phyloP scores from a whole-genome alignment of 2,797 vertebrate genomes.

The Hippoglossus hippoglossus region DNA sequence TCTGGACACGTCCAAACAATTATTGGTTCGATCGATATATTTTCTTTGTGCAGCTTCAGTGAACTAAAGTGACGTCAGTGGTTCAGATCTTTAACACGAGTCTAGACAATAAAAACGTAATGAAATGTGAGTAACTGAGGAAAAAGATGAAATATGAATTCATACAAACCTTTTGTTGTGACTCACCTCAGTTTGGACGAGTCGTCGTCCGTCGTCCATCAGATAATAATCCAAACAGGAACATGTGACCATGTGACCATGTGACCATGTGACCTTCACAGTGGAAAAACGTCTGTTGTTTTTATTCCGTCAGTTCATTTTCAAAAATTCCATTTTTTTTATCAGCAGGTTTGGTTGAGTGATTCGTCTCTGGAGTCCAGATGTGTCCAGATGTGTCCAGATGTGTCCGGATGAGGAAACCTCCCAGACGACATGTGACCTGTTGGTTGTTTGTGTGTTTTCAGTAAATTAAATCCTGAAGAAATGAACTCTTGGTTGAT shows the following conservation, averaged over 20 bases:
- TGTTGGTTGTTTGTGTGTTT: background rate
- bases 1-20: too few species aligned
- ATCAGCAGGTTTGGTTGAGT: background rate
- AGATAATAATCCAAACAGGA: slow-evolving; percentile 48
- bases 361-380: background rate
- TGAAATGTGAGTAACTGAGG: too few species aligned
- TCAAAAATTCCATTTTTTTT: background rate
- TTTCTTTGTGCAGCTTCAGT: too few species aligned
- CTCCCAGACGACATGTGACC: too few species aligned
- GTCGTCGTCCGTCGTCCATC: slow-evolving; percentile 5
- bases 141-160: too few species aligned
- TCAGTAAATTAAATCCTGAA: background rate
- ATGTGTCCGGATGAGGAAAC: too few species aligned
- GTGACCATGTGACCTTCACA: slow-evolving; percentile 16
- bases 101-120: too few species aligned
- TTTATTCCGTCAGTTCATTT: slow-evolving; percentile 28
- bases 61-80: too few species aligned
- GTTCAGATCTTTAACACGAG: too few species aligned
- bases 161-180: background rate
- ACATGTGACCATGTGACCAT: background rate
- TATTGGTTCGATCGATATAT: too few species aligned
- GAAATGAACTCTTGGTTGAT: background rate
- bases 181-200: slow-evolving; percentile 48
- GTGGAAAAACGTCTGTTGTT: slow-evolving; percentile 20
- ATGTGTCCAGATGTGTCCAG: background rate